Conservation (phyloP, 2,113 vertebrate genomes). For the Psilopogon haemacephalus region DNA sequence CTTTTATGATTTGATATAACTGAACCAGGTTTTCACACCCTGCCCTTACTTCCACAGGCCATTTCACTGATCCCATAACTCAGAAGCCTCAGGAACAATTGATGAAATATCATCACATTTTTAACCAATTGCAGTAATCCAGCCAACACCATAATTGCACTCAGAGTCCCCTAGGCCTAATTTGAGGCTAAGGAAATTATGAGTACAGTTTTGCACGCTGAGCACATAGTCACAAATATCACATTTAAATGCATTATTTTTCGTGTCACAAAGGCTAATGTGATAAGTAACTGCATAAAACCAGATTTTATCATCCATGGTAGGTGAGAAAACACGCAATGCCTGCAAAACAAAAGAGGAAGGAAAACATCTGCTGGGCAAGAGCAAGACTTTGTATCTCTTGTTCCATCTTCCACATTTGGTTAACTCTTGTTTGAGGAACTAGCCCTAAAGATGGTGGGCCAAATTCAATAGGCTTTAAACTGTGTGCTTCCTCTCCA, state of each 20-base stretch:
- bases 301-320: background rate
- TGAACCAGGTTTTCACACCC: background rate
- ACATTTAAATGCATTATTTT: slow-evolving; percentile 56
- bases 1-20: background rate
- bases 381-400: background rate
- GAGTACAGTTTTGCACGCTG: background rate
- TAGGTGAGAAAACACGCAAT: background rate
- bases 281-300: background rate
- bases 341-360: slow-evolving; percentile 20
- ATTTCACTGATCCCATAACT: background rate
- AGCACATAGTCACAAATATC: slow-evolving; percentile 17
- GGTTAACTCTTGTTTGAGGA: background rate
- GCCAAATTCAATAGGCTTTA: background rate
- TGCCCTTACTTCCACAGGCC: background rate
- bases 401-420: background rate
- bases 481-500: background rate
- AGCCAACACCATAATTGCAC: slow-evolving; percentile 4
- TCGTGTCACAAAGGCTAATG: background rate
- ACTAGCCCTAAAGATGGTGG: background rate
- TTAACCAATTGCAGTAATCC: background rate
- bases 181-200: slow-evolving; percentile 33
- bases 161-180: slow-evolving; percentile 12
- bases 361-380: background rate
- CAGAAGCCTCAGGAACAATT: slow-evolving; percentile 32
- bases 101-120: slow-evolving; percentile 52